These are phyloP conservation scores for Oxystoma pomonae DNA, from an alignment of 2,888 invertebrate species.

Conservation along the genomic window DNA sequence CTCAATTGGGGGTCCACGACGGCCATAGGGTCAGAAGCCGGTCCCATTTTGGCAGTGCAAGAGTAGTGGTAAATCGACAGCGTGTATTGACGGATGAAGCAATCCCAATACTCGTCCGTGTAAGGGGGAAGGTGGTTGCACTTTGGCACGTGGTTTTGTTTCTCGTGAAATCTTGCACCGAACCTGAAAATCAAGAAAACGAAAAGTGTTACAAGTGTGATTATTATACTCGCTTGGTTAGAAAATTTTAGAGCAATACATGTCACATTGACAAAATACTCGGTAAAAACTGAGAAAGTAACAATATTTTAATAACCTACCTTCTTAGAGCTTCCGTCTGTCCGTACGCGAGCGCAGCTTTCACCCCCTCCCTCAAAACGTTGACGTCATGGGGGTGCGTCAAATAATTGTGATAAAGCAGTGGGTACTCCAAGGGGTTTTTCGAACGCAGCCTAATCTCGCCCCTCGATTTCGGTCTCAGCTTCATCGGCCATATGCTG, in stretches of 20 bases:
- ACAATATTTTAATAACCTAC: not conserved
- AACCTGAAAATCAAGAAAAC: too few relatives aligned
- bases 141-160: conserved; percentile 63
- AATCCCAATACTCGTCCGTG: conserved; percentile 87
- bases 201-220: too few relatives aligned
- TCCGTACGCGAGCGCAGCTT: conserved; percentile 76
- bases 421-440: conserved; percentile 72
- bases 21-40: conserved; percentile 68
- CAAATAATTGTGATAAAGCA: conserved; percentile 88
- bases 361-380: conserved; percentile 80
- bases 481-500: conserved; percentile 82
- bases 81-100: conserved; percentile 76
- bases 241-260: too few relatives aligned
- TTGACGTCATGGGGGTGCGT: conserved; percentile 81
- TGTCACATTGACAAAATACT: too few relatives aligned
- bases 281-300: not conserved
- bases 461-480: conserved; percentile 84
- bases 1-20: conserved; percentile 75
- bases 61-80: conserved; percentile 86
- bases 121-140: conserved; percentile 73
- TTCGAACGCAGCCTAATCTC: conserved; percentile 60
- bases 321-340: conserved; percentile 71
- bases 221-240: too few relatives aligned
- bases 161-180: conserved; percentile 71
- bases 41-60: conserved; percentile 83